Percentiles rank a stretch among this genome's conserved stretches.
phyloP scores from a whole-genome alignment of 2,797 vertebrate species.

The Melanotaenia trifasciata region DNA sequence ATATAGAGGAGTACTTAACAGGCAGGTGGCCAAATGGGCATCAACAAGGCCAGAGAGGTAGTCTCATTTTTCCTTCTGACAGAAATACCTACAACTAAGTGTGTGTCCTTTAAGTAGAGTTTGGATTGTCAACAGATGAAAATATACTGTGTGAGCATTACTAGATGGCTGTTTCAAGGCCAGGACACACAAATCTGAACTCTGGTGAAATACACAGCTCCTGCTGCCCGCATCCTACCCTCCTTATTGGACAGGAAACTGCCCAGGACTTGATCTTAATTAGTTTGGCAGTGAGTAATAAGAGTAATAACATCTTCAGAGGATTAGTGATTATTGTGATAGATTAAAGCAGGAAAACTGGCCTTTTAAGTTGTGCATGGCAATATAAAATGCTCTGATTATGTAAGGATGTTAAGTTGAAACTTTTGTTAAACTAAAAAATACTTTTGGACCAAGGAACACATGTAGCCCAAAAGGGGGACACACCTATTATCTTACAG shows the following conservation, averaged over 20 bases:
- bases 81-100: conserved; percentile 83
- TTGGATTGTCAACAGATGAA: conserved; percentile 86
- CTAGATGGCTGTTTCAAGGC: conserved; percentile 78
- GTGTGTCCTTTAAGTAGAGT: conserved; percentile 83
- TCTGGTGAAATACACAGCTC: conserved; percentile 70
- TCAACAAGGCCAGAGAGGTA: conserved; percentile 69
- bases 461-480: background rate
- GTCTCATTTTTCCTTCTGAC: conserved; percentile 83
- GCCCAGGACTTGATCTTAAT: conserved; percentile 85
- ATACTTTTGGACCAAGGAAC: conserved; percentile 2
- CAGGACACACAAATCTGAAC: conserved; percentile 83
- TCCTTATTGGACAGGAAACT: conserved; percentile 75
- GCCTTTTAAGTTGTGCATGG: conserved; percentile 28
- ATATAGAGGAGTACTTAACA: conserved; percentile 77
- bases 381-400: conserved; percentile 19
- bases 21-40: conserved; percentile 75
- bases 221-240: conserved; percentile 70
- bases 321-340: conserved; percentile 77
- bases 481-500: conserved; percentile 41
- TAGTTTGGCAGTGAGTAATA: conserved; percentile 78
- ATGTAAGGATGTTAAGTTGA: conserved; percentile 30
- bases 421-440: conserved; percentile 20
- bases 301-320: conserved; percentile 87
- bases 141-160: conserved; percentile 82
- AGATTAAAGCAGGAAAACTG: conserved; percentile 65